Evolutionary conservation across 2,113 vertebrate genomes (phyloP).

Genomic region (Pseudonaja textilis): DNA sequence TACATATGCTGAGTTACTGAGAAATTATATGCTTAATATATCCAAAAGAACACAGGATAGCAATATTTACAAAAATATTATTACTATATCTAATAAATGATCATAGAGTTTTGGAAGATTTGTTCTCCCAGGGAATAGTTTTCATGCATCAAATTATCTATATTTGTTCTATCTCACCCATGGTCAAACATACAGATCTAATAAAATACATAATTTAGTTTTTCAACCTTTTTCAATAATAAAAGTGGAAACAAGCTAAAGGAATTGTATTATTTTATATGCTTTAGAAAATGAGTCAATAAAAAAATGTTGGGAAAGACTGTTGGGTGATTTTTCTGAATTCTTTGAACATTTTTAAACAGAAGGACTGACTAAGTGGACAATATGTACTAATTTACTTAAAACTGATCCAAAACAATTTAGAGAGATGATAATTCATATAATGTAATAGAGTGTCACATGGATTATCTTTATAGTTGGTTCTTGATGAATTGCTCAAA

Average conservation of each 20-base stretch:
- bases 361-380: not conserved
- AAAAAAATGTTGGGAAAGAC: not conserved
- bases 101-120: too few relatives aligned
- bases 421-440: not conserved
- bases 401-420: not conserved
- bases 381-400: not conserved
- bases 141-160: not conserved
- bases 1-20: not conserved
- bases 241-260: not conserved
- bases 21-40: not conserved
- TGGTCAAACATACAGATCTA: not conserved
- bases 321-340: not conserved
- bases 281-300: not conserved
- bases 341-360: not conserved
- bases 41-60: not conserved
- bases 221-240: not conserved
- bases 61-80: not conserved
- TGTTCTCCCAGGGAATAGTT: not conserved
- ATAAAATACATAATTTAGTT: not conserved
- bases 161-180: not conserved
- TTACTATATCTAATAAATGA: too few relatives aligned
- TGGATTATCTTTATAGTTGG: not conserved
- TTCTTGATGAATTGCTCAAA: not conserved
- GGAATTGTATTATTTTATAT: not conserved
- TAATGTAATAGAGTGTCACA: not conserved